Percentiles rank a stretch among this genome's conserved stretches.
These are phyloP conservation scores for Dromius quadrimaculatus DNA, from an alignment of 2,888 invertebrate species.

Conservation along the genomic window DNA sequence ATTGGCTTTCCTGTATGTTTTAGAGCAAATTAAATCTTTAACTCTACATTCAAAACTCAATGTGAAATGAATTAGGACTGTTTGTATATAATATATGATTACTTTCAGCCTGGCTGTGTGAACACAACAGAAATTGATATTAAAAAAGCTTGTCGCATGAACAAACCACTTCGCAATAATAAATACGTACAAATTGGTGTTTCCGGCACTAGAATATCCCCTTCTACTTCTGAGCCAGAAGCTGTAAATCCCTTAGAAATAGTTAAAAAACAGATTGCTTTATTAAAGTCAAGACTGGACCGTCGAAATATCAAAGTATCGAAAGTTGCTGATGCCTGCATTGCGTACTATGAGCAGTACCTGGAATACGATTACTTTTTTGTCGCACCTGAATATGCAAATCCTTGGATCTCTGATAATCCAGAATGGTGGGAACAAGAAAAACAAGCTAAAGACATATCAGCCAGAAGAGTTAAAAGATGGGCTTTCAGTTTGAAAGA, in stretches of 20 bases:
- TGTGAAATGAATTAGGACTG: too few relatives aligned
- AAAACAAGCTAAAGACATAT: slow-evolving; percentile 91
- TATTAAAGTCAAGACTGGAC: slow-evolving; percentile 84
- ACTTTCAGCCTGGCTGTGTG: slow-evolving; percentile 92
- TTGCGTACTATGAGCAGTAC: slow-evolving; percentile 95
- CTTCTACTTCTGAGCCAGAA: slow-evolving; percentile 67
- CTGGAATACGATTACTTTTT: slow-evolving; percentile 96
- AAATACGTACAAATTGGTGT: slow-evolving; percentile 65
- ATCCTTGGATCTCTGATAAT: slow-evolving; percentile 97
- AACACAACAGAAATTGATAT: slow-evolving; percentile 99
- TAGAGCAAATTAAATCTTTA: too few relatives aligned
- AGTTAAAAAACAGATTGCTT: slow-evolving; percentile 76
- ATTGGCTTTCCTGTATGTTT: too few relatives aligned
- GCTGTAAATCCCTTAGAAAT: slow-evolving; percentile 62
- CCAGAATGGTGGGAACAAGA: slow-evolving; percentile 98
- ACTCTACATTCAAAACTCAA: too few relatives aligned
- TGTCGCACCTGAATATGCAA: slow-evolving; percentile 91
- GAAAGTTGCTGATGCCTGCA: slow-evolving; percentile 94
- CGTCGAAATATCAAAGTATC: slow-evolving; percentile 90
- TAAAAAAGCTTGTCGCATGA: slow-evolving; percentile 87
- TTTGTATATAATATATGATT: too few relatives aligned
- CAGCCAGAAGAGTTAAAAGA: slow-evolving; percentile 90
- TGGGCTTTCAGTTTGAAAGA: slow-evolving; percentile 99
- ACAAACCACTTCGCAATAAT: slow-evolving; percentile 66
- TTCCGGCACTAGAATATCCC: slow-evolving; percentile 71